These are phyloP conservation scores for Mirounga angustirostris DNA, from an alignment of 2,113 vertebrate genomes.

Conservation along the genomic window DNA sequence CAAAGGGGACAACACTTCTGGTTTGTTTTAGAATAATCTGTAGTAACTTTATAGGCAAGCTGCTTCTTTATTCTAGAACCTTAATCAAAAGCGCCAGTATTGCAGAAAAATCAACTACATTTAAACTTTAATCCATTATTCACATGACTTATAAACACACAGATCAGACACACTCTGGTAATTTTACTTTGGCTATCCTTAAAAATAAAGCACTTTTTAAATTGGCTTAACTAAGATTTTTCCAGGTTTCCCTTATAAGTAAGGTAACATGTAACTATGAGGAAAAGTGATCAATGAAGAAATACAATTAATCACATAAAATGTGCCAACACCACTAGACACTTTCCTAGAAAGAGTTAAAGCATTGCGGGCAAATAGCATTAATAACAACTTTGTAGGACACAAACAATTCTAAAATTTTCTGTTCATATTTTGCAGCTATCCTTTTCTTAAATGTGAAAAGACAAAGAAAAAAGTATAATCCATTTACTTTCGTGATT, in stretches of 20 bases:
- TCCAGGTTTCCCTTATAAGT: background rate
- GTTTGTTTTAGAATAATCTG: conserved; percentile 56
- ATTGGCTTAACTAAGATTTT: background rate
- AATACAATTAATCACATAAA: background rate
- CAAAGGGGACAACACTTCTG: conserved; percentile 54
- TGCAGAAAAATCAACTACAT: background rate
- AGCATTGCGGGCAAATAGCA: background rate
- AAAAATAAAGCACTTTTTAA: background rate
- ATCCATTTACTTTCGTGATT: background rate
- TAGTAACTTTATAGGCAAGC: conserved; percentile 8
- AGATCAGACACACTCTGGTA: background rate
- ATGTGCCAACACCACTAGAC: background rate
- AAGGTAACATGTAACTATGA: background rate
- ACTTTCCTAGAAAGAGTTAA: background rate
- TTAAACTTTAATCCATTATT: background rate
- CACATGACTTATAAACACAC: background rate
- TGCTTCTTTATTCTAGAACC: conserved; percentile 61
- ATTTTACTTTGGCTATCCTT: conserved; percentile 23
- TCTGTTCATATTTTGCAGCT: background rate
- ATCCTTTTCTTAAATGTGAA: conserved; percentile 35
- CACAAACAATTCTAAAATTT: background rate
- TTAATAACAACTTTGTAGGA: background rate
- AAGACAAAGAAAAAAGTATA: background rate
- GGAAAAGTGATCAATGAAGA: background rate
- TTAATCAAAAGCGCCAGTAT: conserved; percentile 19